Evolutionary conservation across 2,888 invertebrate species (phyloP).

Genomic region (Megaustenia siamemsis): DNA sequence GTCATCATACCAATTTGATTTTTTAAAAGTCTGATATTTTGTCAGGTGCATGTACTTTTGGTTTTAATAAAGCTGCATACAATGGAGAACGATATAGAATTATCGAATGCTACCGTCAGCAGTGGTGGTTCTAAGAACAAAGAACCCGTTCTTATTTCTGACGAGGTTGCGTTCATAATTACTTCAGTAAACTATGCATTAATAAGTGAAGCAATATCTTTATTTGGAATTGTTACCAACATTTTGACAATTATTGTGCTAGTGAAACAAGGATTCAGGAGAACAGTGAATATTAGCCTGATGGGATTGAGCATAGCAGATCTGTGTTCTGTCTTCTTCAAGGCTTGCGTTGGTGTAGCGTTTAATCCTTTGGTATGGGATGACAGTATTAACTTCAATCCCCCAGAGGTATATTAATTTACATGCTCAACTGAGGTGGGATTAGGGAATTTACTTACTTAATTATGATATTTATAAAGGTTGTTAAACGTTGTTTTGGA

Average conservation of each 20-base stretch:
- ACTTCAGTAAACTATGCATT: not conserved
- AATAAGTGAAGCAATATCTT: constrained; percentile 7
- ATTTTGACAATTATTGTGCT: constrained; percentile 10
- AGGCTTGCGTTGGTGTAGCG: not conserved
- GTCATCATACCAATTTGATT: no score
- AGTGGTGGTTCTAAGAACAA: not conserved
- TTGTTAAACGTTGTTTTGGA: no score
- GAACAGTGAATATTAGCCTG: constrained; percentile 23
- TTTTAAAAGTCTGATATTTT: no score
- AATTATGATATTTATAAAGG: no score
- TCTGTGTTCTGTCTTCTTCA: constrained; percentile 13
- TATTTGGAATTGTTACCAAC: constrained; percentile 36
- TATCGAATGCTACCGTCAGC: not conserved
- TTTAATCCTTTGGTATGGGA: constrained; percentile 16
- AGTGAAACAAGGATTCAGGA: constrained; percentile 20
- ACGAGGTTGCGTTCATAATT: constrained; percentile 5
- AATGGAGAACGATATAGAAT: not conserved
- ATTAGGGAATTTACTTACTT: no score
- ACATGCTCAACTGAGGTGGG: no score
- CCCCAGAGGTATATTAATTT: no score
- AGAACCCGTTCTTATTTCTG: not conserved
- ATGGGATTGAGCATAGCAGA: constrained; percentile 21
- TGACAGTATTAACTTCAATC: not conserved
- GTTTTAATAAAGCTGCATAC: not conserved
- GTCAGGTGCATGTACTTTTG: no score